These are phyloP conservation scores for Platysternon megacephalum DNA, from an alignment of 2,113 vertebrate genomes.

Conservation along the genomic window DNA sequence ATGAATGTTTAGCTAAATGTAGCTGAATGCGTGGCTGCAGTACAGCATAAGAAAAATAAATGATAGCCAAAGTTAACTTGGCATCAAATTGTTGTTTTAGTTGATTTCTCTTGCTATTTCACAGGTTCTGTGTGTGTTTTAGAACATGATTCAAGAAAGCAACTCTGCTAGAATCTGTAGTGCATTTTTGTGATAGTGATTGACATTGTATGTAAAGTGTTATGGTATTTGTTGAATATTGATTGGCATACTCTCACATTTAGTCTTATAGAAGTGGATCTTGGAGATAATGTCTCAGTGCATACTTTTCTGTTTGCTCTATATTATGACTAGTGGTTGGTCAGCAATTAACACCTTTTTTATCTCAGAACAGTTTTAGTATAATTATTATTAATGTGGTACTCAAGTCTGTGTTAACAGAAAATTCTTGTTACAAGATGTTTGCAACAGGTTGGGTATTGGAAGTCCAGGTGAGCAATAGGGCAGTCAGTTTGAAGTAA, in stretches of 20 bases:
- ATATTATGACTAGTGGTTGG: background rate
- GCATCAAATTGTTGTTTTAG: fast-evolving
- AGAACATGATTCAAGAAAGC: fast-evolving
- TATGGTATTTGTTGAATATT: background rate
- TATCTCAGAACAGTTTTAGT: background rate
- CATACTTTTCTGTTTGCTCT: background rate
- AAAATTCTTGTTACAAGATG: background rate
- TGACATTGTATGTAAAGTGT: background rate
- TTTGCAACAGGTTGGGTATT: background rate
- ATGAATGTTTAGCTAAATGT: background rate
- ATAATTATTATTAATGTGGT: background rate
- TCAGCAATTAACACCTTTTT: background rate
- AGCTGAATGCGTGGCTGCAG: background rate
- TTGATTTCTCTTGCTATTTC: background rate
- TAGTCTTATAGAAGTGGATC: background rate
- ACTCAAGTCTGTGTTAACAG: background rate
- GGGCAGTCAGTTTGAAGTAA: background rate
- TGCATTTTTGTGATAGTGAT: background rate
- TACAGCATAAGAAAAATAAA: background rate
- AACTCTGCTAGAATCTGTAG: background rate
- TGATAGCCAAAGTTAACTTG: background rate
- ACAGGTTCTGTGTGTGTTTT: fast-evolving
- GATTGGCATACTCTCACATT: background rate
- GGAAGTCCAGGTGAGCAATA: slow-evolving; percentile 25
- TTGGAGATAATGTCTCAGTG: background rate